Evolutionary conservation across 1,140 invertebrate species (phyloP).

Genomic region (Asbolus verrucosus): DNA sequence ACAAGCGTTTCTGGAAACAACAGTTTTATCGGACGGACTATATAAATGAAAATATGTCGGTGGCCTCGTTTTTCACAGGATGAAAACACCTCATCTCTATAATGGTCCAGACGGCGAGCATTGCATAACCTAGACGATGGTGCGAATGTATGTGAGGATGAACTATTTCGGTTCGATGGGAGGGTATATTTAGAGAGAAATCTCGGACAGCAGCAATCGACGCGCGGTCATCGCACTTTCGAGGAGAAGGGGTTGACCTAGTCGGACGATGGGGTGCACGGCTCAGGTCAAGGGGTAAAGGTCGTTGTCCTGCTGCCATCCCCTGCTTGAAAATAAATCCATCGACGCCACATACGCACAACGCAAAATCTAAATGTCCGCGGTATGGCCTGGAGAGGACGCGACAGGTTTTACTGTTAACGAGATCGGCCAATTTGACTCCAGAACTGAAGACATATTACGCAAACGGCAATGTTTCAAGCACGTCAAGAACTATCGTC

Average conservation of each 20-base stretch:
- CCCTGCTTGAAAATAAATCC: conserved; percentile 7
- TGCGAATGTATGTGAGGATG: conserved; percentile 20
- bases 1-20: too few species aligned
- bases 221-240: conserved; percentile 45
- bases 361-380: conserved; percentile 32
- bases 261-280: conserved; percentile 40
- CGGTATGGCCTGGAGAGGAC: background rate
- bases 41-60: conserved; percentile 18
- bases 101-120: conserved; percentile 21
- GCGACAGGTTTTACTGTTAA: conserved; percentile 33
- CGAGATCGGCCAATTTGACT: background rate
- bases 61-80: conserved; percentile 42
- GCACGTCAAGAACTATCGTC: too few species aligned
- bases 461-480: too few species aligned
- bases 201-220: conserved; percentile 32
- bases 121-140: conserved; percentile 38
- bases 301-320: conserved; percentile 41
- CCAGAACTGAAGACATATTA: too few species aligned
- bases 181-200: conserved; percentile 35
- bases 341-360: conserved; percentile 17
- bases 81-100: conserved; percentile 17
- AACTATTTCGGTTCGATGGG: conserved; percentile 15
- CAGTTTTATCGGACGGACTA: background rate
- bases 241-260: conserved; percentile 44
- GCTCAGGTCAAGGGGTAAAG: conserved; percentile 49